A percentile compares a stretch with the other conserved stretches of the same genome.
phyloP scores from a whole-genome alignment of 2,797 vertebrate species.

The Arrhamphus sclerolepis region DNA sequence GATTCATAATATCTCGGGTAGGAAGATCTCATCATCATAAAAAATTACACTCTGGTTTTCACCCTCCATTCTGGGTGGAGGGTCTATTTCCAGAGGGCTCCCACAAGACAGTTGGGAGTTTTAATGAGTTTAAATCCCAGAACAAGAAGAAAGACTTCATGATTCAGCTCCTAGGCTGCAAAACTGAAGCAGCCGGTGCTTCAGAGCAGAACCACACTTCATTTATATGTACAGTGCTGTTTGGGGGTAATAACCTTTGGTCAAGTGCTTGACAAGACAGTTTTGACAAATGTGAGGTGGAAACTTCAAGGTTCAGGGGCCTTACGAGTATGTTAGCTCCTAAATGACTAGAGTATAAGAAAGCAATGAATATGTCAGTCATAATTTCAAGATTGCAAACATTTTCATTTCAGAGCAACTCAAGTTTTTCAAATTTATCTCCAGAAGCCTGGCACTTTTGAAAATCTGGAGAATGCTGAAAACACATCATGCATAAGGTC shows the following conservation, averaged over 20 bases:
- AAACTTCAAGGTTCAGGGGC: conserved; percentile 22
- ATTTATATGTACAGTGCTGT: conserved; percentile 38
- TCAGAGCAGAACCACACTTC: conserved; percentile 16
- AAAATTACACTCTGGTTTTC: conserved; percentile 58
- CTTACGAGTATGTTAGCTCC: neutral
- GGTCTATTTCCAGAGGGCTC: conserved; percentile 61
- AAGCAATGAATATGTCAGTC: conserved; percentile 15
- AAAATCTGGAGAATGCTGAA: neutral
- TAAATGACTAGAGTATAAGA: conserved; percentile 13
- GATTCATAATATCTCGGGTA: conserved; percentile 56
- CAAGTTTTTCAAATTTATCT: conserved; percentile 2
- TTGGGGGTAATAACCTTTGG: conserved; percentile 30
- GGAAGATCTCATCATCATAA: conserved; percentile 67
- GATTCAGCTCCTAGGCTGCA: conserved; percentile 28
- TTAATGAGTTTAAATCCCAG: conserved; percentile 65
- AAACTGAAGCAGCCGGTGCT: conserved; percentile 19
- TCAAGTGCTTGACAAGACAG: conserved; percentile 31
- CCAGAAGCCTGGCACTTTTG: conserved; percentile 2
- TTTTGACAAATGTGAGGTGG: conserved; percentile 34
- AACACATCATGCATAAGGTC: neutral
- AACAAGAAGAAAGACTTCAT: conserved; percentile 43
- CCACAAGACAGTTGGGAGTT: conserved; percentile 48
- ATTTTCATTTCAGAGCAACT: conserved; percentile 11
- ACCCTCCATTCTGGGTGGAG: conserved; percentile 43
- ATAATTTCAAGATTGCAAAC: conserved; percentile 7